Evolutionary conservation across 2,888 invertebrate genomes (phyloP), one percentile per base, ranked within the genome.

Genomic region (Odontocolon sp.): DNA sequence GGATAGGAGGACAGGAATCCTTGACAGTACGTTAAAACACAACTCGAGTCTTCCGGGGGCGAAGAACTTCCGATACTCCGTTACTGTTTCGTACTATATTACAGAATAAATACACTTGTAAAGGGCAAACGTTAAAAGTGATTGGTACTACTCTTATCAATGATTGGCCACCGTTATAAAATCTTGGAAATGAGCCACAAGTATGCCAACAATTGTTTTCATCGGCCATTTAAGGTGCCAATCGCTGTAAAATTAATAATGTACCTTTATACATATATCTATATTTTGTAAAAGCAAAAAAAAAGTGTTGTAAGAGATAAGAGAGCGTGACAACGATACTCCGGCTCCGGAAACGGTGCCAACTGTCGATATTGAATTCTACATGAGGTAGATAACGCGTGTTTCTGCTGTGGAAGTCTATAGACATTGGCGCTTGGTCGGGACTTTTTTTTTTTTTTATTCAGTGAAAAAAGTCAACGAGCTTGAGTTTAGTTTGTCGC

Each of bases 331-430:
- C 47, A 40, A 16, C 26, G 33, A 16, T 28, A 33, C 11, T 9
- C 9, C 5, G 23, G 18, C 18, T 14, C 8, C 28, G 47, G 8
- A 47, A 63, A 50, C 8, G 21, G 63, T 9, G 63, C 47, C 63
- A 50, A 50, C 36, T 23, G 63, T 63, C 63, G 63, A 63, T 63
- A 47, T 63, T 63, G 63, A 63, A 50, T 63, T 50, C 26, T 31
- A n/a, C 9, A 31, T 5, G 9, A 23, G 9, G 18, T 36, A 36
- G 14, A 50, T 23, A 50, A 5, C 38, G 38, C 38, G 4, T 14
- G 14, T n/a, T n/a, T 11, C 38, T 5, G 38, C n/a, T 38, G n/a
- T 38, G 11, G 11, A n/a, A n/a, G n/a, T n/a, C 8, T 21, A n/a
- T 9, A 4, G n/a, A 42, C 18, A 1, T 3, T 0, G 18, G 18